Base-by-base conservation (phyloP, 2,113 vertebrate genomes). In the Circaetus cinerascens region DNA sequence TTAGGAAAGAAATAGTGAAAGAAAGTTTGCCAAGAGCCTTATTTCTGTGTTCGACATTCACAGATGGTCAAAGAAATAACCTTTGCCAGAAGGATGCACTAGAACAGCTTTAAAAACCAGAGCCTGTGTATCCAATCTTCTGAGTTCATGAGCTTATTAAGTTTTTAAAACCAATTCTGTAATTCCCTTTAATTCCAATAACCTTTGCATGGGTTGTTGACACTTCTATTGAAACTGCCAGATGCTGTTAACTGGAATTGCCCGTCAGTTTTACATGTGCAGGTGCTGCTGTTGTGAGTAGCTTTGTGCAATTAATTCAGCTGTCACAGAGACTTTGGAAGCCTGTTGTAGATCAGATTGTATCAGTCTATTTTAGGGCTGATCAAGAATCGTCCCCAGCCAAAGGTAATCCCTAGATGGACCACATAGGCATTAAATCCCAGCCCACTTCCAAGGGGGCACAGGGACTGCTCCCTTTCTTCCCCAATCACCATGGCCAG, bases 141-240 rank as follows among this genome's bases (percentile, higher is more conserved):
- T 17, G 59, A 62, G 88, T 83, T 93, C 32, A 29, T 36, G 78
- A 93, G 88, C 78, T 95, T 94, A 86, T 95, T 92, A 94, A 76
- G 90, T 72, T 96, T 96, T 96, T 86, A 50, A 88, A 96, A 93
- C 83, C 91, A 92, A 25, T 88, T 93, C 90, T 83, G 69, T 88
- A 90, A 96, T 94, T 96, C 90, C 75, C 67, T 90, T 93, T 95
- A 93, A 96, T 96, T 97, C 96, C 90, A 93, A 69, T 90, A 95
- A 95, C 90, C 69, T 83, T 83, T 93, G 82, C 75, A 83, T 63
- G 88, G 92, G 50, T 50, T 97, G 92, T 93, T 96, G 97, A 95
- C 92, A 90, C 81, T 80, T 93, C 59, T 88, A 71, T 86, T 95
- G 93, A 79, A 90, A 13, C 78, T 96, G 95, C 95, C 97, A 97